Conservation (phyloP, 2,888 invertebrate species). For the Drosophila macrospina region DNA sequence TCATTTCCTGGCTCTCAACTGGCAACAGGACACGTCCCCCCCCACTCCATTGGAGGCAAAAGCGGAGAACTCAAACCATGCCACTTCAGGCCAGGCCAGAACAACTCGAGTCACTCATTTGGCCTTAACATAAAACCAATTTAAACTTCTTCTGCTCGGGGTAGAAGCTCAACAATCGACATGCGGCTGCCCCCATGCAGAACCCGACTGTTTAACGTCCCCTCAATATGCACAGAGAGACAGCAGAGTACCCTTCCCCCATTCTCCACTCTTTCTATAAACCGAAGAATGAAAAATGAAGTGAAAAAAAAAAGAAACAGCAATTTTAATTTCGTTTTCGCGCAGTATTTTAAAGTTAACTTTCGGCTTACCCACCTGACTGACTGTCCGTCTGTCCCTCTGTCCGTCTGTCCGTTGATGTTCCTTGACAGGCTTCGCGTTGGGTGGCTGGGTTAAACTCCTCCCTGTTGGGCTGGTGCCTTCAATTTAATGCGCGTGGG, state of each 20-base stretch:
- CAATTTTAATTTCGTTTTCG: slow-evolving; percentile 76
- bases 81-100: slow-evolving; percentile 31
- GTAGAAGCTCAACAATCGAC: slow-evolving; percentile 54
- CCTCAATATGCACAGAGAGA: slow-evolving; percentile 66
- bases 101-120: slow-evolving; percentile 71
- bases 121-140: slow-evolving; percentile 81
- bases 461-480: slow-evolving; percentile 4
- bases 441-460: neutral
- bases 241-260: slow-evolving; percentile 58
- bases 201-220: slow-evolving; percentile 58
- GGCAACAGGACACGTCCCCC: slow-evolving; percentile 43
- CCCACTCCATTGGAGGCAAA: neutral
- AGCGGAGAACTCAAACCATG: slow-evolving; percentile 29
- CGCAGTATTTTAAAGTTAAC: slow-evolving; percentile 72
- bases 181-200: slow-evolving; percentile 17
- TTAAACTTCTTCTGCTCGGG: slow-evolving; percentile 68
- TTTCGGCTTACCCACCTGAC: slow-evolving; percentile 54
- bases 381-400: slow-evolving; percentile 11
- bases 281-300: slow-evolving; percentile 13
- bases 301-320: slow-evolving; percentile 45
- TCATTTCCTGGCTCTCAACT: slow-evolving; percentile 75
- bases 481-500: slow-evolving; percentile 74
- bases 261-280: neutral
- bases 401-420: neutral
- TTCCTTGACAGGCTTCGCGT: slow-evolving; percentile 1